Evolutionary conservation across 2,113 vertebrate species (phyloP).

Genomic region (Salminus brasiliensis): DNA sequence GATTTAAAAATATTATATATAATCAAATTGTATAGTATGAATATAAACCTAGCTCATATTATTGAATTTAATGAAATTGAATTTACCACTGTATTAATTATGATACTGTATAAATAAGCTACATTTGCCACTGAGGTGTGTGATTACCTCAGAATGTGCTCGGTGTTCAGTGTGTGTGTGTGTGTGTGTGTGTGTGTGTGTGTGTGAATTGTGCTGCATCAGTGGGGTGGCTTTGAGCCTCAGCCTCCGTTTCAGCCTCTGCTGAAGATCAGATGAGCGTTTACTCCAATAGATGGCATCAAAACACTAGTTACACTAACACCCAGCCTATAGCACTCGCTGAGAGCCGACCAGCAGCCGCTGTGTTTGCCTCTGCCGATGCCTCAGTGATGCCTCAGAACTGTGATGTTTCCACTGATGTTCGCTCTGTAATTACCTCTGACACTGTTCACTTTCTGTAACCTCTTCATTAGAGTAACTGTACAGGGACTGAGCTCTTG

Average conservation of each 20-base stretch:
- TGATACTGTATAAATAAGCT: too few species aligned
- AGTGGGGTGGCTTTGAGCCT: too few species aligned
- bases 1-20: too few species aligned
- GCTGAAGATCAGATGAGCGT: constrained; percentile 66
- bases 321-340: constrained; percentile 18
- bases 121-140: too few species aligned
- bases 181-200: background rate
- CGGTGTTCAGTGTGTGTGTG: too few species aligned
- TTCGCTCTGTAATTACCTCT: constrained; percentile 17
- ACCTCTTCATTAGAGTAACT: constrained; percentile 2
- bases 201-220: background rate
- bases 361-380: background rate
- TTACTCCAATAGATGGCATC: constrained; percentile 99
- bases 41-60: too few species aligned
- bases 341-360: background rate
- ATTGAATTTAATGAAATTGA: background rate
- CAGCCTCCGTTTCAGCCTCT: background rate
- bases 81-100: too few species aligned
- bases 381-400: background rate
- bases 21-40: too few species aligned
- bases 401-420: constrained; percentile 3
- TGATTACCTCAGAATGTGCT: too few species aligned
- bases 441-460: background rate
- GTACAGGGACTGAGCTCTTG: background rate
- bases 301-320: constrained; percentile 89